Conservation (phyloP, 1,140 invertebrate species). For the Nymphalis io region DNA sequence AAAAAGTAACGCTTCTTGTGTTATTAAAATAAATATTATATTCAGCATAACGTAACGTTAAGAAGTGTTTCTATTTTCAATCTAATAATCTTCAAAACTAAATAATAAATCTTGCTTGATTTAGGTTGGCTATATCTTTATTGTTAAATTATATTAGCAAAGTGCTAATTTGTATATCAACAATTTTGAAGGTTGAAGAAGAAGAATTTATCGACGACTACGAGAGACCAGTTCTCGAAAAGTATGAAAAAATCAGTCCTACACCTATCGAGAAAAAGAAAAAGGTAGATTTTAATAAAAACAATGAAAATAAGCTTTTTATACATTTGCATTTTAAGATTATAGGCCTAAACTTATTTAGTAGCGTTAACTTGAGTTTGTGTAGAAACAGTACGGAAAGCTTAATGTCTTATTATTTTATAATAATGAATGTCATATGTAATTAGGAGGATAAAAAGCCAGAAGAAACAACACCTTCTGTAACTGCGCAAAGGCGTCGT, state of each 20-base stretch:
- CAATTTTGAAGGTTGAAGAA: conserved; percentile 78
- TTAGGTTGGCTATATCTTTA: background rate
- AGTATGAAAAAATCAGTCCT: conserved; percentile 82
- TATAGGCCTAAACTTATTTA: background rate
- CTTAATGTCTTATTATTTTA: conserved; percentile 28
- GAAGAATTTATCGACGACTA: conserved; percentile 83
- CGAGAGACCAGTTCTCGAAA: conserved; percentile 86
- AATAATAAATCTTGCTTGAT: background rate
- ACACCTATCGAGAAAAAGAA: conserved; percentile 77
- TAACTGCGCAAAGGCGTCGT: conserved; percentile 62
- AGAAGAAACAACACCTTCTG: conserved; percentile 64
- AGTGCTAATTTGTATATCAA: background rate
- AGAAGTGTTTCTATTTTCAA: no score
- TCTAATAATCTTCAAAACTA: background rate
- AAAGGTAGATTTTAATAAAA: conserved; percentile 62
- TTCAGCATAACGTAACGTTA: no score
- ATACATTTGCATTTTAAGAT: conserved; percentile 8
- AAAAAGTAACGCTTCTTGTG: no score
- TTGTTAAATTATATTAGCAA: background rate
- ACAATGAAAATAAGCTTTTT: conserved; percentile 20
- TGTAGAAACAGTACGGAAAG: no score
- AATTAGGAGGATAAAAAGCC: conserved; percentile 70
- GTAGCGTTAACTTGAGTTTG: no score
- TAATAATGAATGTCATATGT: conserved; percentile 23
- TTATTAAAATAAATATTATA: no score